phyloP scores from a whole-genome alignment of 64 coral and sea anemone genomes.

The Anthopleura sola region DNA sequence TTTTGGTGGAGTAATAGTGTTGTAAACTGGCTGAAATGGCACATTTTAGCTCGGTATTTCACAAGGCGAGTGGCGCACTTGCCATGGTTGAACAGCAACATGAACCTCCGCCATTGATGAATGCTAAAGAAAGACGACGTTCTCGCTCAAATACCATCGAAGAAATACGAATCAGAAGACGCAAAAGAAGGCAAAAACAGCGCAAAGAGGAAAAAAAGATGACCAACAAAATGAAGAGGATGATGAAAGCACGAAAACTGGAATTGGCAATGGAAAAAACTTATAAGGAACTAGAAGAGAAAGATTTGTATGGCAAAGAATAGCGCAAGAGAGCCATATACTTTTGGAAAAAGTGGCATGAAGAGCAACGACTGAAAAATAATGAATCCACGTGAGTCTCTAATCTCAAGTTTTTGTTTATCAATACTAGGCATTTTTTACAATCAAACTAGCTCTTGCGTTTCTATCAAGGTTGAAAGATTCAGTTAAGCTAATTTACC shows the following conservation, averaged over 20 bases:
- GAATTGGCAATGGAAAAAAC: neutral
- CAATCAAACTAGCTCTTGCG: no score
- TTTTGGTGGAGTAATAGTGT: neutral
- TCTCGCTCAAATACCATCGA: slow-evolving; percentile 1
- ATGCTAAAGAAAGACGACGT: neutral
- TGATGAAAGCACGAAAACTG: neutral
- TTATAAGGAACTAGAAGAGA: neutral
- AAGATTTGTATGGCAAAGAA: neutral
- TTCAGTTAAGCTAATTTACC: no score
- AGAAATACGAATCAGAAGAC: neutral
- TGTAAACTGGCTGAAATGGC: slow-evolving; percentile 4
- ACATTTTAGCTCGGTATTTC: neutral
- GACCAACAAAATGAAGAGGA: neutral
- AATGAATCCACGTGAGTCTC: no score
- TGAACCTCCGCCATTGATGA: neutral
- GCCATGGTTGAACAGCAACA: neutral
- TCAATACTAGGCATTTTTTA: no score
- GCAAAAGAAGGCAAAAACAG: neutral
- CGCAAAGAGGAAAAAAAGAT: neutral
- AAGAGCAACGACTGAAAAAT: no score
- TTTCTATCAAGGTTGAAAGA: no score
- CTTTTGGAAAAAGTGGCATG: neutral
- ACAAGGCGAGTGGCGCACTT: slow-evolving; percentile 16
- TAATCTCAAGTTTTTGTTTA: no score
- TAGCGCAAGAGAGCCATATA: neutral